Conservation (phyloP, 2,113 vertebrate genomes). For the Catharus minimus region DNA sequence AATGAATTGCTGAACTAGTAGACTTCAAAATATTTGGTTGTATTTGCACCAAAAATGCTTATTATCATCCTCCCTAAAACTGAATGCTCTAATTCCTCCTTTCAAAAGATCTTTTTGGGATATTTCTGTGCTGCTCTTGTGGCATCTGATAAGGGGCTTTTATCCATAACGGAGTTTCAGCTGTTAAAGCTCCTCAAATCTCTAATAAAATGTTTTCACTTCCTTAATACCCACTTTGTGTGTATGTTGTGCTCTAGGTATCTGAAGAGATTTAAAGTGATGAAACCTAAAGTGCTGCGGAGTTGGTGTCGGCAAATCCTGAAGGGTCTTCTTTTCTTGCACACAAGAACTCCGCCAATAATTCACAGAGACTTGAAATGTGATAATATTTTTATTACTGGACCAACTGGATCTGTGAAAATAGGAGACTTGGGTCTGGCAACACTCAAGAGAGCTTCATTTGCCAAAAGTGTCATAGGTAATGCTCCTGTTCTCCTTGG, state of each 20-base stretch:
- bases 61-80: neutral
- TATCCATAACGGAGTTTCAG: neutral
- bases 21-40: conserved; percentile 39
- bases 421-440: conserved; percentile 96
- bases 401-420: conserved; percentile 97
- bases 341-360: conserved; percentile 94
- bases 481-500: conserved; percentile 2
- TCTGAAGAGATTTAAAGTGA: conserved; percentile 97
- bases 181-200: neutral
- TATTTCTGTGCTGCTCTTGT: conserved; percentile 14
- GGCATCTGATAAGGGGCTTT: neutral
- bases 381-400: conserved; percentile 99
- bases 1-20: neutral
- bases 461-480: conserved; percentile 98
- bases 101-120: neutral
- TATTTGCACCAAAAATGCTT: conserved; percentile 14
- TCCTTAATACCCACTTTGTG: neutral
- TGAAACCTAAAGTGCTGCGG: conserved; percentile 95
- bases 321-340: conserved; percentile 95
- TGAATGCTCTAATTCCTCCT: neutral
- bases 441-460: conserved; percentile 95
- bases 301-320: conserved; percentile 98
- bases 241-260: conserved; percentile 77
- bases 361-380: conserved; percentile 98
- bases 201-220: neutral